phyloP scores from a whole-genome alignment of 2,113 vertebrate genomes.

The Macheiramphus alcinus region DNA sequence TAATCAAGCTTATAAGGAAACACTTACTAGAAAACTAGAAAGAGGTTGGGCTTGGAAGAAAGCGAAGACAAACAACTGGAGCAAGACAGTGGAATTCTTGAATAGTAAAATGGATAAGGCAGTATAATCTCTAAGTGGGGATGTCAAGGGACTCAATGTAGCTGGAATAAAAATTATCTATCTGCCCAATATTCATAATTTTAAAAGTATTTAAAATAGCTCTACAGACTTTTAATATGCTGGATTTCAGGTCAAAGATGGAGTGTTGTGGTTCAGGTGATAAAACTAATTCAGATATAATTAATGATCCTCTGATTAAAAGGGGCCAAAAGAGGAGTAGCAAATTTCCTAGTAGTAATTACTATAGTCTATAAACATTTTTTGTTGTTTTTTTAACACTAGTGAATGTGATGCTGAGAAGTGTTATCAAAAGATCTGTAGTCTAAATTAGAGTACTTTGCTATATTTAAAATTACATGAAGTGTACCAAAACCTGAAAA shows the following conservation, averaged over 20 bases:
- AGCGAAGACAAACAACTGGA: background rate
- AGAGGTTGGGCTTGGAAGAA: background rate
- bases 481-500: background rate
- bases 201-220: background rate
- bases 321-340: background rate
- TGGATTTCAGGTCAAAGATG: background rate
- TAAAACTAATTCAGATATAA: background rate
- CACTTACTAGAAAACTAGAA: background rate
- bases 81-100: background rate
- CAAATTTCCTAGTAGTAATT: background rate
- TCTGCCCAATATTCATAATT: background rate
- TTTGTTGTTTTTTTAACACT: background rate
- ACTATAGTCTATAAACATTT: background rate
- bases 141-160: background rate
- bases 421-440: background rate
- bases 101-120: background rate
- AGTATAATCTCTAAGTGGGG: background rate
- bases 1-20: background rate
- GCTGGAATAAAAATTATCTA: background rate
- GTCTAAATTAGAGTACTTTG: background rate
- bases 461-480: background rate
- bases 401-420: background rate
- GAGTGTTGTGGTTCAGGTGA: background rate
- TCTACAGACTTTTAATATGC: background rate
- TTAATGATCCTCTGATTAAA: background rate